Percentiles rank a stretch among this genome's conserved stretches.
Conservation (phyloP, 2,797 vertebrate genomes). For the Labroides dimidiatus region DNA sequence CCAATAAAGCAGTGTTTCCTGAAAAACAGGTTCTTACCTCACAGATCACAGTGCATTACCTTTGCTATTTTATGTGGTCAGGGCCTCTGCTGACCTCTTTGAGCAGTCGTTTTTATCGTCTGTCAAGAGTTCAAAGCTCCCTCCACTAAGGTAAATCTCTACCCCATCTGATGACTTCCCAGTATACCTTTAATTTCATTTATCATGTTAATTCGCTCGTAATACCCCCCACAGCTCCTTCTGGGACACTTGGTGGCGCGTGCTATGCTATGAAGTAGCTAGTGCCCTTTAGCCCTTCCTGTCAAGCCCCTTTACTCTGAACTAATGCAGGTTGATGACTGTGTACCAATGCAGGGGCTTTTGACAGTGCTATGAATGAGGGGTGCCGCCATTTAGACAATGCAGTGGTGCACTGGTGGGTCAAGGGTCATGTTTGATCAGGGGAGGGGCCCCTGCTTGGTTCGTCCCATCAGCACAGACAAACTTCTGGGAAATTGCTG, state of each 20-base stretch:
- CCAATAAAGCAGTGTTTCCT: conserved; percentile 31
- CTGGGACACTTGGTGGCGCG: conserved; percentile 43
- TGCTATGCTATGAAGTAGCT: conserved; percentile 52
- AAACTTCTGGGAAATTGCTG: conserved; percentile 75
- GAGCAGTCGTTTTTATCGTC: conserved; percentile 45
- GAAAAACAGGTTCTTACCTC: conserved; percentile 54
- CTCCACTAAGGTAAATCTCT: conserved; percentile 66
- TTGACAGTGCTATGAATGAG: conserved; percentile 71
- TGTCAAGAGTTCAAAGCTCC: conserved; percentile 64
- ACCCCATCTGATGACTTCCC: conserved; percentile 49
- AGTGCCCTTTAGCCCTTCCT: conserved; percentile 49
- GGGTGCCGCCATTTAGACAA: conserved; percentile 68
- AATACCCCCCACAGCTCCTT: conserved; percentile 46
- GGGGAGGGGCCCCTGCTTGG: conserved; percentile 58
- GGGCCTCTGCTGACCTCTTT: conserved; percentile 62
- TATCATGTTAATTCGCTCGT: conserved; percentile 62
- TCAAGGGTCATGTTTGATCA: conserved; percentile 80
- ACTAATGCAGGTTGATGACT: conserved; percentile 68
- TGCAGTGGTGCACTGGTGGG: conserved; percentile 65
- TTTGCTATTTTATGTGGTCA: conserved; percentile 53
- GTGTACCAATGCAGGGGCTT: conserved; percentile 60
- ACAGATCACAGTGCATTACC: conserved; percentile 71
- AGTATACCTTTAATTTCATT: conserved; percentile 49
- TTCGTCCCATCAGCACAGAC: conserved; percentile 68
- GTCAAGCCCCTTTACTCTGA: conserved; percentile 41